Evolutionary conservation across 2,797 vertebrate genomes (phyloP).

Genomic region (Eupleurogrammus muticus): DNA sequence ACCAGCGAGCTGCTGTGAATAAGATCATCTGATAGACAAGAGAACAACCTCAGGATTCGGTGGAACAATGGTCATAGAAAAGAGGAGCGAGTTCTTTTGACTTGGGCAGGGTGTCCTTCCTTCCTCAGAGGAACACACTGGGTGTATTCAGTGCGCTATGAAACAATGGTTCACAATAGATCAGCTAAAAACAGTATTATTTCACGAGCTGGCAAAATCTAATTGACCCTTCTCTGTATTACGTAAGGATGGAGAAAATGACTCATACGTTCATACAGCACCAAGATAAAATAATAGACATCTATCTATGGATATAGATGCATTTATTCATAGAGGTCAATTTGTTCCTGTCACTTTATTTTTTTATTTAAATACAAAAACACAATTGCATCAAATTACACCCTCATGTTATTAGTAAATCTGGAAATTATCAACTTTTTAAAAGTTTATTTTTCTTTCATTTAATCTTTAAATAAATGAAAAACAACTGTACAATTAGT

Average conservation of each 20-base stretch:
- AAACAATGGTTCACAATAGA: slow-evolving; percentile 74
- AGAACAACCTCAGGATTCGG: slow-evolving; percentile 58
- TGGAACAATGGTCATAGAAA: slow-evolving; percentile 77
- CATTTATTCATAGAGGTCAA: background rate
- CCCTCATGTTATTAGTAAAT: background rate
- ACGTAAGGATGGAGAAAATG: slow-evolving; percentile 35
- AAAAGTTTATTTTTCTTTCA: too few relatives aligned
- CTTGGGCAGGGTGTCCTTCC: slow-evolving; percentile 87
- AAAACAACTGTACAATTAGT: too few relatives aligned
- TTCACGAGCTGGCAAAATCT: slow-evolving; percentile 67
- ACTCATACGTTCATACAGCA: slow-evolving; percentile 33
- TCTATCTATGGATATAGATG: too few relatives aligned
- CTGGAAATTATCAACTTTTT: background rate
- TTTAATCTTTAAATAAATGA: too few relatives aligned
- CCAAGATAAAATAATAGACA: slow-evolving; percentile 28
- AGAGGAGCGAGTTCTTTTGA: slow-evolving; percentile 79
- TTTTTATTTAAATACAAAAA: background rate
- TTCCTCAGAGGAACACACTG: slow-evolving; percentile 85
- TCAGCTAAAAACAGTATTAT: slow-evolving; percentile 71
- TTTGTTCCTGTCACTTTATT: background rate
- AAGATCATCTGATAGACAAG: slow-evolving; percentile 61
- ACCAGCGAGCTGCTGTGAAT: slow-evolving; percentile 24
- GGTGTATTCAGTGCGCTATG: slow-evolving; percentile 78
- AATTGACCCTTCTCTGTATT: slow-evolving; percentile 54
- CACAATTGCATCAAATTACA: background rate